Base-by-base conservation (phyloP, 2,888 invertebrate species). In the Orchesella flavescens region DNA sequence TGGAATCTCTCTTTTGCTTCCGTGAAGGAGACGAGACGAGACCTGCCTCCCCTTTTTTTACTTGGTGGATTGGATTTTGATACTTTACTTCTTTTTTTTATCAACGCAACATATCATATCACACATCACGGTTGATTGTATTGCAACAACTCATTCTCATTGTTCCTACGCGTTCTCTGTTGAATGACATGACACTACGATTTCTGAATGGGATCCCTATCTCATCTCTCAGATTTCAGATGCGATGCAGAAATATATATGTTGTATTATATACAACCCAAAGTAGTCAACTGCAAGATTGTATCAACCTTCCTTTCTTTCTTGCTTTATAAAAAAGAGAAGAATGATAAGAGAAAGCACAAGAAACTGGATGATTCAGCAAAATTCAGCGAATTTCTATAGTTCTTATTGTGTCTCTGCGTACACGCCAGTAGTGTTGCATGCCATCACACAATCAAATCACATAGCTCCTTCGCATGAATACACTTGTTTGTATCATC, bases 201-300 rank as follows among this genome's bases (percentile, higher is more conserved):
- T 61, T 55, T 79, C 63, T 74, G 53, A 74, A 79, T 69, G 69
- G 55, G 44, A 59, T 34, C 34, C 34, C 34, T n/a, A 75, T 74
- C 81, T 81, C 81, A 75, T 74, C 81, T 81, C 81, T 81, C 75
- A 23, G 59, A 49, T 81, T 81, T 81, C 75, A 72, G 15, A 72
- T 69, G 17, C 34, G 13, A 34, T 49, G 46, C 34, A 61, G 17
- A n/a, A n/a, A n/a, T n/a, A n/a, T n/a, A n/a, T n/a, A n/a, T n/a
- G n/a, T n/a, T 24, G 53, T 15, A 44, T 53, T 24, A 44, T 55
- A 53, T 53, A 66, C 34, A 61, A 15, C 23, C 49, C 59, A 59
- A 69, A 61, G 19, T 59, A 78, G 53, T 57, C n/a, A 68, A 34
- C 34, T 2, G 7, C 2, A 68, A 65, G 74, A 74, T 79, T 79